These are phyloP conservation scores for Phataginus tetradactyla DNA, from an alignment of 2,797 vertebrate species.

Conservation along the genomic window DNA sequence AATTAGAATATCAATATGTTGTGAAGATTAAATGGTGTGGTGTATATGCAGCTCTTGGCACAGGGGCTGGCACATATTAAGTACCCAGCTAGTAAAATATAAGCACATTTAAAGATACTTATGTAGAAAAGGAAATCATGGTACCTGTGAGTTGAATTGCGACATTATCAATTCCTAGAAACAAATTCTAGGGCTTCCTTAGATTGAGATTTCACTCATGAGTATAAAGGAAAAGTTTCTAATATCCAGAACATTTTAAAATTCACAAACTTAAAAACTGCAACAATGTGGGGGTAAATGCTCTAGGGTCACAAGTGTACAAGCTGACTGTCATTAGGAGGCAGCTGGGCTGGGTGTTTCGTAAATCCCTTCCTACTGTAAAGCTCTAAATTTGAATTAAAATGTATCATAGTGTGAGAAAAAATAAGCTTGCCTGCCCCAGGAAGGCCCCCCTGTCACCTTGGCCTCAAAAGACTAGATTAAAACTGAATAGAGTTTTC, in stretches of 20 bases:
- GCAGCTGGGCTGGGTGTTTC: background rate
- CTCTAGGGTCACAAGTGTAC: background rate
- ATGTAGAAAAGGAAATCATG: background rate
- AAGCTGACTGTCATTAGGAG: background rate
- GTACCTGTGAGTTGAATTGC: background rate
- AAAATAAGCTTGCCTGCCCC: background rate
- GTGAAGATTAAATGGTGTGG: background rate
- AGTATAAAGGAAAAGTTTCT: background rate
- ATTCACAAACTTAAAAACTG: background rate
- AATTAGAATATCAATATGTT: background rate
- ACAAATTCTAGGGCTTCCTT: background rate
- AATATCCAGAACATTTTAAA: background rate
- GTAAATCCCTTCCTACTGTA: background rate
- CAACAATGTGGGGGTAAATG: background rate
- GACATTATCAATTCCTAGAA: background rate
- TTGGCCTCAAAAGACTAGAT: background rate
- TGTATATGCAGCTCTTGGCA: background rate
- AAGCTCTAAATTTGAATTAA: slow-evolving; percentile 7
- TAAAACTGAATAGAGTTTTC: background rate
- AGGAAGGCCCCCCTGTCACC: background rate
- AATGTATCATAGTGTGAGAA: background rate
- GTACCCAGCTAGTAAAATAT: background rate
- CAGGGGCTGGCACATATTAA: background rate
- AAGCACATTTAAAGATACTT: background rate
- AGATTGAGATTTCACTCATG: background rate